Evolutionary conservation across 2,113 vertebrate genomes (phyloP).

Genomic region (Rhinopomastus cyanomelas): DNA sequence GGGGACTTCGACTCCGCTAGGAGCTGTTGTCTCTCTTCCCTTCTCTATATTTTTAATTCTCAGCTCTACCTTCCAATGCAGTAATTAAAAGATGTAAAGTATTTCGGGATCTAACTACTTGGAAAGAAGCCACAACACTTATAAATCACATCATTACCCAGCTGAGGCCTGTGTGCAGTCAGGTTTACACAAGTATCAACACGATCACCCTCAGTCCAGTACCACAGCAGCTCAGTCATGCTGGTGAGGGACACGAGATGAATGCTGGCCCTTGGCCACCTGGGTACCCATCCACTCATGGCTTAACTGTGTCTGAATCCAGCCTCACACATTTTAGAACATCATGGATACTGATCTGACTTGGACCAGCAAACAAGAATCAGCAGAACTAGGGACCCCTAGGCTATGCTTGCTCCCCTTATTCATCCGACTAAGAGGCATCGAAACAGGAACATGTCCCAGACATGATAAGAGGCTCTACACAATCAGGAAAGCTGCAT

Average conservation of each 20-base stretch:
- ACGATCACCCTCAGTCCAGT: accelerated
- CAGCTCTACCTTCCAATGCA: not conserved
- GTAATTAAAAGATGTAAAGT: not conserved
- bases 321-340: not conserved
- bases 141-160: not conserved
- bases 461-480: not conserved
- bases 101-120: not conserved
- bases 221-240: not conserved
- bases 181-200: not conserved
- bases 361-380: not conserved
- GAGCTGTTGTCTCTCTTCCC: not conserved
- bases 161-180: not conserved
- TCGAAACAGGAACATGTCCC: not conserved
- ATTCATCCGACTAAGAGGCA: not conserved
- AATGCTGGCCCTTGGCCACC: not conserved
- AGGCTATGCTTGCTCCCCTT: not conserved
- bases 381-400: not conserved
- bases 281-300: not conserved
- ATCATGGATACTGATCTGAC: not conserved
- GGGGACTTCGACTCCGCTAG: not conserved
- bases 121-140: not conserved
- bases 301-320: not conserved
- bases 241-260: not conserved
- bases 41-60: not conserved
- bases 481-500: not conserved